Base-by-base conservation (phyloP, 1,140 invertebrate species). In the Orius laevigatus region DNA sequence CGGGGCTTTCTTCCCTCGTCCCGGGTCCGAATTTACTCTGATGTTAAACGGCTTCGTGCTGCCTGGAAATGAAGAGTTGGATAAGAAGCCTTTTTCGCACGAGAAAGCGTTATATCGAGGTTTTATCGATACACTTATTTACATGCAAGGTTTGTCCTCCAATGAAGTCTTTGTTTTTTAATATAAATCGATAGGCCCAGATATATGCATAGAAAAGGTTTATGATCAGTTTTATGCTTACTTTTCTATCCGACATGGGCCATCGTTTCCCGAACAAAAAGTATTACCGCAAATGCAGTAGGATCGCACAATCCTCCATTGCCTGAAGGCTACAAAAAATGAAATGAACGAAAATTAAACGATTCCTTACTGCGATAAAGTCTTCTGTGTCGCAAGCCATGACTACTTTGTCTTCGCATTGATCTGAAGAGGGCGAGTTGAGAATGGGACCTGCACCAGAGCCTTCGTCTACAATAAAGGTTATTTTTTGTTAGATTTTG, bases 311-410 rank as follows among this genome's bases (percentile, higher is more conserved):
- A 66, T 9, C 75, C 75, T 0, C 70, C 66, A 11, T 66, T 67
- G 49, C 70, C 66, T 25, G 66, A 68, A 0, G 72, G 65, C 74
- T 76, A 55, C 46, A 67, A 67, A 43, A 61, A 53, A 51, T 46
- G 9, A 20, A n/a, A 34, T 15, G 14, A 38, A n/a, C 20, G 33
- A 4, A 38, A 12, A 4, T 5, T 38, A 38, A 38, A 38, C 33
- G 33, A n/a, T 4, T 38, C 36, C 67, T 70, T 57, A 82, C 81
- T 64, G 74, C 74, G 47, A 85, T 71, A 58, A 86, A 81, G 60
- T 86, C 83, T 57, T 86, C 82, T 39, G 79, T 77, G 55, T 85
- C 82, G 57, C 83, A 86, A 0, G 82, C 81, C 62, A 85, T 76
- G 1, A 82, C 73, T 36, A 86, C 73, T 34, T 78, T 69, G 58